These are phyloP conservation scores for Cephalopholis sonnerati DNA, from an alignment of 2,113 vertebrate species.

Conservation along the genomic window DNA sequence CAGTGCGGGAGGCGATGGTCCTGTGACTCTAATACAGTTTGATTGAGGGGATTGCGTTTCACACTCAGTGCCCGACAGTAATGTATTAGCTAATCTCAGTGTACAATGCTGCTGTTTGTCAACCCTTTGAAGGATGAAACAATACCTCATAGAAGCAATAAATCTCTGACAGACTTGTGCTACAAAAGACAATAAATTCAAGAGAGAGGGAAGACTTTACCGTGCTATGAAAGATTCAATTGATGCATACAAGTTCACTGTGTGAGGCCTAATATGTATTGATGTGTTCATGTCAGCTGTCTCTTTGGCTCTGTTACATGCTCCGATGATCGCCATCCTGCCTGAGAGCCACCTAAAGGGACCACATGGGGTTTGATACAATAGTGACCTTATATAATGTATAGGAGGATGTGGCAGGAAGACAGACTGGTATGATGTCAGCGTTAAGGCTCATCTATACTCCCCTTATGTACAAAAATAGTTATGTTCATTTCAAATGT, in stretches of 20 bases:
- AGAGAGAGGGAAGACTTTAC: not conserved
- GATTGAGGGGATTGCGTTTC: slow-evolving; percentile 48
- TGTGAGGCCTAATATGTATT: slow-evolving; percentile 37
- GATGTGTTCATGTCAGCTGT: slow-evolving; percentile 63
- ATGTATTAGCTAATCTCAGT: slow-evolving; percentile 31
- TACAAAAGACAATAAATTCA: not conserved
- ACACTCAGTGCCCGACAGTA: slow-evolving; percentile 48
- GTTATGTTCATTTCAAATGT: no score
- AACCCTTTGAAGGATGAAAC: slow-evolving; percentile 7
- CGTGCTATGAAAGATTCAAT: not conserved
- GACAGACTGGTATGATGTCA: not conserved
- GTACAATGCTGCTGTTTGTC: slow-evolving; percentile 15
- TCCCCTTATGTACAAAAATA: no score
- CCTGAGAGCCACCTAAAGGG: slow-evolving; percentile 5
- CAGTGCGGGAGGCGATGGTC: slow-evolving; percentile 1
- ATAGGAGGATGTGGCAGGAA: not conserved
- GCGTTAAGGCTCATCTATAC: not conserved
- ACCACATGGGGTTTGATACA: slow-evolving; percentile 6
- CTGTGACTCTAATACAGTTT: slow-evolving; percentile 48
- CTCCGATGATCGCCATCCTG: slow-evolving; percentile 32
- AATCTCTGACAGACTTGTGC: slow-evolving; percentile 9
- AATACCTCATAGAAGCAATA: not conserved
- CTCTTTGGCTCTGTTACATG: slow-evolving; percentile 31
- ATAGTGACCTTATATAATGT: not conserved
- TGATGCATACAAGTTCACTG: not conserved